A percentile compares a stretch with the other conserved stretches of the same genome.
Conservation (phyloP, 2,888 invertebrate genomes). For the Chaetogeoica ovagalla region DNA sequence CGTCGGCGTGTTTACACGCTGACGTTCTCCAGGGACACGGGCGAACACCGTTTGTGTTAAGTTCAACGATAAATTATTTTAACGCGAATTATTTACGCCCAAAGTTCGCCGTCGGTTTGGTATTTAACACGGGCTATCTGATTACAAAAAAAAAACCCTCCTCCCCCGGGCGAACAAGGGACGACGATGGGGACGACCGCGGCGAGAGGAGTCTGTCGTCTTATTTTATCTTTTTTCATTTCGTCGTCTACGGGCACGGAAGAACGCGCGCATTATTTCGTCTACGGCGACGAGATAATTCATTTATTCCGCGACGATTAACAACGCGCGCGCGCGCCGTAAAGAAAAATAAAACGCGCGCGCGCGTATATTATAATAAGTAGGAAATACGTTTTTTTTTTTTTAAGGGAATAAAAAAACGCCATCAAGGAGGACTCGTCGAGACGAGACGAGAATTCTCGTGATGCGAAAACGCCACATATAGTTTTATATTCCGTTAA, state of each 20-base stretch:
- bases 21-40: conserved; percentile 23
- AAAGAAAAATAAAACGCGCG: too few relatives aligned
- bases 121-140: conserved; percentile 38
- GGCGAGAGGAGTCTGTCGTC: not conserved
- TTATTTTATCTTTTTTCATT: conserved; percentile 17
- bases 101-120: conserved; percentile 24
- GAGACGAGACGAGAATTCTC: too few relatives aligned
- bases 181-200: not conserved
- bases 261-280: not conserved
- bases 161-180: not conserved
- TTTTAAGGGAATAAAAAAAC: too few relatives aligned
- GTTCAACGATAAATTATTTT: conserved; percentile 42
- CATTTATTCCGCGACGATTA: not conserved
- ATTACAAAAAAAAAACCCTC: conserved; percentile 19
- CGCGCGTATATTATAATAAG: too few relatives aligned
- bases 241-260: not conserved
- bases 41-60: not conserved
- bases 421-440: too few relatives aligned
- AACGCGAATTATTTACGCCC: conserved; percentile 21
- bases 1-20: conserved; percentile 13
- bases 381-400: too few relatives aligned
- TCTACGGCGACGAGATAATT: not conserved
- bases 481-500: too few relatives aligned
- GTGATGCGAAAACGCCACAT: too few relatives aligned
- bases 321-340: too few relatives aligned